Evolutionary conservation across 2,888 invertebrate species (phyloP), one percentile per base, ranked within the genome.

Genomic region (Dimorphilus gyrociliatus): DNA sequence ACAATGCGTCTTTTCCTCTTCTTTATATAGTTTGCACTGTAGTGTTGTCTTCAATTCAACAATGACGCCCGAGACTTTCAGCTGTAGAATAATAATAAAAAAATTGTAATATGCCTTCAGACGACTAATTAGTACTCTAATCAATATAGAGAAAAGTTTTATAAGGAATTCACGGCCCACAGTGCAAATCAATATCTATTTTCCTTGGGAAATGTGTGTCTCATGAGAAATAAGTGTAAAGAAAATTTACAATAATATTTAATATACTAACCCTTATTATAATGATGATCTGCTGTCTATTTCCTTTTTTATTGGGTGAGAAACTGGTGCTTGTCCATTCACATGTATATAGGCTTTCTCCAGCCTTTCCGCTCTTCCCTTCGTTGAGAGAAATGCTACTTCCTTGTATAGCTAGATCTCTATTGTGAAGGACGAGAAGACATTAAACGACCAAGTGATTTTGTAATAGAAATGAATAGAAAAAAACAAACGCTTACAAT

Each of bases 11-110:
- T 62, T 63, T 39, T 69, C 69, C 23, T 63, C 63, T 23, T 55
- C 48, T 33, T 65, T 65, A 50, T 70, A 70, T 40, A 69, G 67
- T 48, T 70, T 70, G 38, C 66, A 65, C 48, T 70, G 70, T 30
- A 70, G 52, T 34, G 63, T 62, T 21, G 67, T 64, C n/a, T 64
- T 59, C 34, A 70, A 16, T 10, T 13, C 18, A n/a, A 18, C 28
- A 8, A 23, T 13, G n/a, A n/a, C n/a, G n/a, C n/a, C n/a, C n/a
- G n/a, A n/a, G 4, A 14, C 35, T 13, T 23, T 10, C 8, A 35
- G 8, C 35, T 35, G 35, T 18, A 12, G 23, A 28, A 28, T 19
- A 18, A n/a, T 13, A 18, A 10, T 21, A 10, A 10, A 10, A 21
- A 21, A 10, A n/a, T 21, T 21, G 8, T 21, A 21, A 10, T n/a